A percentile compares a stretch with the other conserved stretches of the same genome.
Conservation (phyloP, 2,888 invertebrate genomes). For the Euphydryas editha region DNA sequence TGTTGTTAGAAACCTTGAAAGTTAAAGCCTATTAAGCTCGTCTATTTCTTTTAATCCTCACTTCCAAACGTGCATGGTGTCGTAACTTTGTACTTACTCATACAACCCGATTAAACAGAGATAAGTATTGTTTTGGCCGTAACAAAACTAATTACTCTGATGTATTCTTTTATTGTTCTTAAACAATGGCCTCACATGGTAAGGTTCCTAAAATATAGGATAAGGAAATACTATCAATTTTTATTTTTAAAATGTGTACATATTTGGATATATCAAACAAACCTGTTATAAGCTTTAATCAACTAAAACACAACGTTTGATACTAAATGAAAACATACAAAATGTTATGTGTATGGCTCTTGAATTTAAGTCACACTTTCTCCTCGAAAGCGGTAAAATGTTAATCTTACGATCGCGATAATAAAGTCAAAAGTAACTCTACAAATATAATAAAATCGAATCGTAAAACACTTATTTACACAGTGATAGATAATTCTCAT, state of each 20-base stretch:
- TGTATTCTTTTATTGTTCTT: slow-evolving; percentile 34
- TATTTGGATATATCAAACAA: no score
- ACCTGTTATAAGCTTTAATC: slow-evolving; percentile 10
- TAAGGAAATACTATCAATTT: not conserved
- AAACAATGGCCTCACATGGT: slow-evolving; percentile 38
- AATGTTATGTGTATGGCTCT: slow-evolving; percentile 16
- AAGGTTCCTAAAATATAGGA: slow-evolving; percentile 10
- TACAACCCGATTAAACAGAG: slow-evolving; percentile 43
- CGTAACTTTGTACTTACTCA: slow-evolving; percentile 43
- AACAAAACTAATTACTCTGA: slow-evolving; percentile 48
- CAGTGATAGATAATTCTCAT: no score
- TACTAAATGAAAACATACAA: slow-evolving; percentile 11
- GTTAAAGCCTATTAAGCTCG: not conserved
- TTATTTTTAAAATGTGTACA: not conserved
- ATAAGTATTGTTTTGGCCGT: slow-evolving; percentile 58
- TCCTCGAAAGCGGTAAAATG: slow-evolving; percentile 22
- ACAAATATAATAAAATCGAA: slow-evolving; percentile 7
- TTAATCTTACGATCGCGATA: slow-evolving; percentile 13
- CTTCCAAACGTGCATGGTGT: slow-evolving; percentile 34
- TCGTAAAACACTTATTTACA: not conserved
- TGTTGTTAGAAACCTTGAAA: slow-evolving; percentile 18
- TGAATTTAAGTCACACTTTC: slow-evolving; percentile 29
- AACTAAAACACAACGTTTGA: slow-evolving; percentile 40
- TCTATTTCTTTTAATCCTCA: slow-evolving; percentile 25
- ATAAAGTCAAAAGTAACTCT: not conserved